Evolutionary conservation across 2,888 invertebrate genomes (phyloP), one percentile per base, ranked within the genome.

Genomic region (Drosophila paramelanica): DNA sequence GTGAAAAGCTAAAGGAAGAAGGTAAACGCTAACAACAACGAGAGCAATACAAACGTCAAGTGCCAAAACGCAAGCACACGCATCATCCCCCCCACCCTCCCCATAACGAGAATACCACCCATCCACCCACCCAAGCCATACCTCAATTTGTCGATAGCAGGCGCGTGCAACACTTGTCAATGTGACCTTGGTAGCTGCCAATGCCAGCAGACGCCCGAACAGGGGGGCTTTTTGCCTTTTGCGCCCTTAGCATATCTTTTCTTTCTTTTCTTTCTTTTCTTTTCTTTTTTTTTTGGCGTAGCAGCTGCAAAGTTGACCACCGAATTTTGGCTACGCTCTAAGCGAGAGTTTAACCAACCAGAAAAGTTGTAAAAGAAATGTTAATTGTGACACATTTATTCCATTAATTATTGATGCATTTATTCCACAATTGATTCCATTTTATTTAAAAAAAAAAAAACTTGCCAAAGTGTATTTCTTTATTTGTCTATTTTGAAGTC

Each of bases 161-260:
- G 85, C 85, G 87, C 88, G 83, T 87, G 88, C 89, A 86, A 88
- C 89, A 85, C 86, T 89, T 89, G 88, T 84, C 85, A 87, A 81
- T 77, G 77, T 88, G 86, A 86, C 86, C 86, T 86, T 86, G 88
- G 61, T 41, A 56, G 74, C 68, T 73, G 86, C 70, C 88, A 88
- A 79, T 82, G 80, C 74, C 83, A 69, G 71, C 61, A 57, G 64
- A 67, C 60, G 27, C 20, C 45, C 50, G 33, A 23, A 31, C 56
- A 17, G 17, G 17, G 17, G 17, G 17, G 17, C 17, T 17, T 17
- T 17, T 1, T 17, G 17, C 17, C 17, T 17, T 17, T 17, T 17
- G 71, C 74, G 69, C 73, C 73, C 65, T 87, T 79, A 17, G 17
- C 17, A 17, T 17, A 17, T 17, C 17, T 17, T 17, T 17, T 17